phyloP scores from a whole-genome alignment of 2,888 invertebrate genomes.

The Apeira syringaria region DNA sequence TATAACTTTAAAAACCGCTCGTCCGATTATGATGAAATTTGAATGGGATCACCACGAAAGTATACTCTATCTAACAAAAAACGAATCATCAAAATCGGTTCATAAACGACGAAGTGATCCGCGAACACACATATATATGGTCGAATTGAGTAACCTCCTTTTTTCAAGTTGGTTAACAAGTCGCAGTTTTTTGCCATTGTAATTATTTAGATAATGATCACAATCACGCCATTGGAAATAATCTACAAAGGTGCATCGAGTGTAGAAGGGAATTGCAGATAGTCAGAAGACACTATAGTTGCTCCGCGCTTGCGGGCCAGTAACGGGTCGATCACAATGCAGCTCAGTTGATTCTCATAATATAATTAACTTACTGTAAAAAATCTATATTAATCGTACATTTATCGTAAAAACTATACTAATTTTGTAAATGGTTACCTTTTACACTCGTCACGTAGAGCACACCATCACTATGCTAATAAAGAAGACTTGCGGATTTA shows the following conservation, averaged over 20 bases:
- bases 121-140: no score
- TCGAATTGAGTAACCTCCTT: no score
- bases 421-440: conserved; percentile 45
- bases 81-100: no score
- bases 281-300: conserved; percentile 51
- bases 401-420: conserved; percentile 59
- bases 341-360: conserved; percentile 79
- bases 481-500: conserved; percentile 21
- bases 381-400: conserved; percentile 65
- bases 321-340: conserved; percentile 76
- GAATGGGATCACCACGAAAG: no score
- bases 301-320: conserved; percentile 40
- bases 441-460: conserved; percentile 33
- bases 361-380: conserved; percentile 71
- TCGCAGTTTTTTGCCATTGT: no score
- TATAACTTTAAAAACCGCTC: no score
- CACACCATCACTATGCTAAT: conserved; percentile 14
- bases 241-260: conserved; percentile 55
- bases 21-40: no score
- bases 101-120: no score
- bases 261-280: conserved; percentile 51
- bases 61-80: no score
- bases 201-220: no score
- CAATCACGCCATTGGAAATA: conserved; percentile 20
- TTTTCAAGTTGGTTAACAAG: no score